phyloP scores from a whole-genome alignment of 2,797 vertebrate species.

The Bradypodion ventrale region DNA sequence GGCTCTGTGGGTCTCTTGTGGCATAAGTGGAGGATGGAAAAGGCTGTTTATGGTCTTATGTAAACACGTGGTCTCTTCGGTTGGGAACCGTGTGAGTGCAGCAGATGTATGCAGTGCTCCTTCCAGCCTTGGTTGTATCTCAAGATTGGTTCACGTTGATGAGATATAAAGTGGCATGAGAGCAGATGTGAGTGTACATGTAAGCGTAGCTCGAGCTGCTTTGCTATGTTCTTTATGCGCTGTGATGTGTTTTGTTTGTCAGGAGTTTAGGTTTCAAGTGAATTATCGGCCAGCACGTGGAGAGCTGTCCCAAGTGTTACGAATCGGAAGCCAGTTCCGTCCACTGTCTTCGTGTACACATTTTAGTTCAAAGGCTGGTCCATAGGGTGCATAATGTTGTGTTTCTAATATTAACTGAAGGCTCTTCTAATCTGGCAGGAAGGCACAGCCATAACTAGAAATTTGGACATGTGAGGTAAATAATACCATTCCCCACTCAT shows the following conservation, averaged over 20 bases:
- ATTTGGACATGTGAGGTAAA: too few species aligned
- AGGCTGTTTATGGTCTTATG: background rate
- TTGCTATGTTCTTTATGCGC: background rate
- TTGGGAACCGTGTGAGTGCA: fast-evolving
- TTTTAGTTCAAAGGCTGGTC: background rate
- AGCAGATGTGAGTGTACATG: background rate
- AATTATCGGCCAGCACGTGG: background rate
- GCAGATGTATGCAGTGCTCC: background rate
- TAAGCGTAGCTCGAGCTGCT: background rate
- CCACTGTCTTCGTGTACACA: background rate
- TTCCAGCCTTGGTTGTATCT: background rate
- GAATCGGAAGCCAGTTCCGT: background rate
- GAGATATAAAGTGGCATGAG: background rate
- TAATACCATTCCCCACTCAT: too few species aligned
- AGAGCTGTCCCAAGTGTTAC: background rate
- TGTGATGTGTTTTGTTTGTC: background rate
- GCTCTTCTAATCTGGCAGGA: background rate
- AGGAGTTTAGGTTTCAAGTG: background rate
- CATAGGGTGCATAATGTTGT: background rate
- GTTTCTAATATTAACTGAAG: background rate
- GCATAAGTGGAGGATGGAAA: background rate
- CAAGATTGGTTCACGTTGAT: background rate
- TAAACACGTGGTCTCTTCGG: background rate
- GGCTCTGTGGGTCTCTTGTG: fast-evolving
- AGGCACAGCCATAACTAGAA: too few species aligned